Evolutionary conservation across 2,113 vertebrate genomes (phyloP), one percentile per base, ranked within the genome.

Genomic region (Hippotragus niger): DNA sequence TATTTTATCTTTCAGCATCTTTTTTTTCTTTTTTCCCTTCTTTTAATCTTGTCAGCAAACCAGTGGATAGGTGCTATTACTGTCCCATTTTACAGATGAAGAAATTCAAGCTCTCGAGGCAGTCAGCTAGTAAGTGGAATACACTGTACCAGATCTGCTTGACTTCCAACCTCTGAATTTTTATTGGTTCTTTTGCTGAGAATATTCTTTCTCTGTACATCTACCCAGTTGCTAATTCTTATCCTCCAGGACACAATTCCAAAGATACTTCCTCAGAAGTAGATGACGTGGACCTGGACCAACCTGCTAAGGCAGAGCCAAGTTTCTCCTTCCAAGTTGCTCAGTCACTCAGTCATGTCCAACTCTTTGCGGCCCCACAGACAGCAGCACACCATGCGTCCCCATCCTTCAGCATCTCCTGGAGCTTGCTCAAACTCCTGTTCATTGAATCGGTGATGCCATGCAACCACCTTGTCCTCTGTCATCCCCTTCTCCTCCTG

Each of bases 61-160:
- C 25, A 23, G 5, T 23, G 27, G 11, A 11, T 8, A 52, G 14
- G 8, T 23, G 19, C 11, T 25, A 14, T n/a, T 23, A 17, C 23
- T 29, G 33, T 5, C n/a, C 11, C 3, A 12, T 71, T 43, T 23
- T 19, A 76, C 13, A 15, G 62, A 23, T 43, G 16, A 67, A 29
- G 47, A 60, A 53, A 50, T 23, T 17, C 19, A 40, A 33, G 29
- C 23, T 40, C 53, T 43, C 11, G 7, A 40, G 45, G 29, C 7
- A 1, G 7, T 85, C 6, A 36, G 33, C 67, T 36, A 0, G 7
- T 19, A 4, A 19, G 47, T 74, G 76, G 25, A 31, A 74, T 21
- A 3, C 21, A 16, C 1, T 50, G 3, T 0, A 0, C 5, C 19
- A 36, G 9, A 7, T 7, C 21, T 2, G 12, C 16, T 23, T n/a